These are phyloP conservation scores for Alloplasta piceator DNA, from an alignment of 2,888 invertebrate species.

Conservation along the genomic window DNA sequence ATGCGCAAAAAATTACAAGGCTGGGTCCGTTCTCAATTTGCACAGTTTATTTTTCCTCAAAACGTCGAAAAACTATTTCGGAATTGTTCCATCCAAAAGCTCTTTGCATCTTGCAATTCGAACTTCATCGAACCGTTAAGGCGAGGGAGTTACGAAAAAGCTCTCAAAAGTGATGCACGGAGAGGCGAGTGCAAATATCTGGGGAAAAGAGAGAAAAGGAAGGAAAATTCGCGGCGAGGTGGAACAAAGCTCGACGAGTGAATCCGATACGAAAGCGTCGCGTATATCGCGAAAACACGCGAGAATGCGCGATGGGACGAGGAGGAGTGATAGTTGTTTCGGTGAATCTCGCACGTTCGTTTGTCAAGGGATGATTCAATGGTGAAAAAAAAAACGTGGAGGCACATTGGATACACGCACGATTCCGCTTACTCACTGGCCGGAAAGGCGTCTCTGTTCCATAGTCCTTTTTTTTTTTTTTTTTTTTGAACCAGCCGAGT, in stretches of 20 bases:
- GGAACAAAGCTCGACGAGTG: constrained; percentile 55
- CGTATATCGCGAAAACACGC: constrained; percentile 48
- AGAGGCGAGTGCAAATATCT: neutral
- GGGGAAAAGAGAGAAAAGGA: neutral
- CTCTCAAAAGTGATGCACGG: neutral
- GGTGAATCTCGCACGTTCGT: constrained; percentile 53
- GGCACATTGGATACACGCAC: constrained; percentile 17
- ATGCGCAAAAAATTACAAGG: too few species aligned
- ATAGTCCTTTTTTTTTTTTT: neutral
- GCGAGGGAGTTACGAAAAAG: too few species aligned
- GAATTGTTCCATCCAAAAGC: too few species aligned
- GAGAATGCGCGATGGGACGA: constrained; percentile 26
- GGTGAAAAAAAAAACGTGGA: constrained; percentile 47
- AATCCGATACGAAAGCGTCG: constrained; percentile 54
- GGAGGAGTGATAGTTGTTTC: constrained; percentile 45
- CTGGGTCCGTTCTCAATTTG: too few species aligned
- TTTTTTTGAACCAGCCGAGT: constrained; percentile 22
- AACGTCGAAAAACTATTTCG: too few species aligned
- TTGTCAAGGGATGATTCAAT: constrained; percentile 40
- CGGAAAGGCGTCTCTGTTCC: constrained; percentile 60
- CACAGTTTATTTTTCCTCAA: too few species aligned
- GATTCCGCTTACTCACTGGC: constrained; percentile 34
- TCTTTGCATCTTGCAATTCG: too few species aligned
- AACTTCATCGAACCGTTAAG: too few species aligned
- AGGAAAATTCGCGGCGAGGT: constrained; percentile 6